Evolutionary conservation across 2,113 vertebrate genomes (phyloP).

Genomic region (Petrocephalus zakoni): DNA sequence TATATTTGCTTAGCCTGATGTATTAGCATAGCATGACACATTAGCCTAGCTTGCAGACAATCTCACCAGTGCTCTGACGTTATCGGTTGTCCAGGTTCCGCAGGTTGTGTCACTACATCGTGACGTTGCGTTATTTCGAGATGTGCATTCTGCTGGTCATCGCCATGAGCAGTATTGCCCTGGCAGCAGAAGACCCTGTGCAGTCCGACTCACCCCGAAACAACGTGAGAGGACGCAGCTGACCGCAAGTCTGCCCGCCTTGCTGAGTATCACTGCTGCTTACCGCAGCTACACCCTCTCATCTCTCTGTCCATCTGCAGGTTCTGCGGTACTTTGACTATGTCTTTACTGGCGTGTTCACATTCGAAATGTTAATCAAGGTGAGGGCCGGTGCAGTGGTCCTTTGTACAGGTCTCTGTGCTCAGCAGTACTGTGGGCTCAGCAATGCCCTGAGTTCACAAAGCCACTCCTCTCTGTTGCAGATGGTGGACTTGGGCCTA

Average conservation of each 20-base stretch:
- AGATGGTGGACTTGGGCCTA: slow-evolving; percentile 92
- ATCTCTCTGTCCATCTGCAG: slow-evolving; percentile 46
- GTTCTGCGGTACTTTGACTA: slow-evolving; percentile 91
- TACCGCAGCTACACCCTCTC: background rate
- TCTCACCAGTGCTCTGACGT: background rate
- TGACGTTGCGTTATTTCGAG: slow-evolving; percentile 83
- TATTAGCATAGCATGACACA: background rate
- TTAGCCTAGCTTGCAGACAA: background rate
- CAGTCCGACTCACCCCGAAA: slow-evolving; percentile 81
- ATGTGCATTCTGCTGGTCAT: slow-evolving; percentile 87
- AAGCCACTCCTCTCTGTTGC: background rate
- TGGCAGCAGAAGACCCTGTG: slow-evolving; percentile 86
- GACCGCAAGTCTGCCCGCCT: background rate
- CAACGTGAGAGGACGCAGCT: slow-evolving; percentile 61
- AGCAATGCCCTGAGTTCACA: background rate
- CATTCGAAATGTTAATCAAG: slow-evolving; percentile 94
- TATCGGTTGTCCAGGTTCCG: slow-evolving; percentile 64
- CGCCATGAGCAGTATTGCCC: slow-evolving; percentile 88
- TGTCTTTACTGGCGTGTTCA: slow-evolving; percentile 90
- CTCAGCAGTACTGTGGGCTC: background rate
- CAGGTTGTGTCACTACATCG: slow-evolving; percentile 80
- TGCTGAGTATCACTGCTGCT: background rate
- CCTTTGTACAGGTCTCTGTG: background rate
- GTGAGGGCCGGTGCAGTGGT: slow-evolving; percentile 47
- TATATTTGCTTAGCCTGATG: background rate